A percentile compares a stretch with the other conserved stretches of the same genome.
Evolutionary conservation across 2,888 invertebrate genomes (phyloP).

Genomic region (Noctua janthe): DNA sequence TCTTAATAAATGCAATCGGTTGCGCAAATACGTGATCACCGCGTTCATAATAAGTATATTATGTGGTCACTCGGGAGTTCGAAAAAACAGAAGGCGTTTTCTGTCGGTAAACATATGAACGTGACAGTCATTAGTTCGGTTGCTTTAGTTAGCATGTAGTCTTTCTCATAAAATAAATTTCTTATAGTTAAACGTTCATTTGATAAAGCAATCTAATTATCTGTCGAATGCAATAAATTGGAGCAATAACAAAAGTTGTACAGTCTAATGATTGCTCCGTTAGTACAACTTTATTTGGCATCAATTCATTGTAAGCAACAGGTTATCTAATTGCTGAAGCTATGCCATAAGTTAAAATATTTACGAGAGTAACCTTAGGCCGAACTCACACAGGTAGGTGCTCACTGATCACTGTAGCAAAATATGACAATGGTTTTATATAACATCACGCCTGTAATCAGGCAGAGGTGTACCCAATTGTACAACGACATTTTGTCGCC

Average conservation of each 20-base stretch:
- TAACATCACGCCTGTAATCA: neutral
- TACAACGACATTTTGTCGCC: neutral
- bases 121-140: neutral
- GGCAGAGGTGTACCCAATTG: neutral
- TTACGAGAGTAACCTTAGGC: neutral
- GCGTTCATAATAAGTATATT: neutral
- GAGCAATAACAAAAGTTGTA: neutral
- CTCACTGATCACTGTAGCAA: neutral
- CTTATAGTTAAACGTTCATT: neutral
- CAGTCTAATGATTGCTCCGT: neutral
- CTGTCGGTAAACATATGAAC: neutral
- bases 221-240: conserved; percentile 2
- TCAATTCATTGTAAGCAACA: neutral
- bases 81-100: neutral
- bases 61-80: neutral
- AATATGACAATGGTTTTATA: neutral
- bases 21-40: neutral
- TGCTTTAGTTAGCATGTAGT: neutral
- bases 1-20: neutral
- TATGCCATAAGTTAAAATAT: neutral
- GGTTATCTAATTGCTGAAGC: neutral
- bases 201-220: neutral
- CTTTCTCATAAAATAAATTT: neutral
- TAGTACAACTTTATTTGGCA: neutral
- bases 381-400: neutral